These are phyloP conservation scores for Poecilia wingei DNA, from an alignment of 2,797 vertebrate genomes.

Conservation along the genomic window DNA sequence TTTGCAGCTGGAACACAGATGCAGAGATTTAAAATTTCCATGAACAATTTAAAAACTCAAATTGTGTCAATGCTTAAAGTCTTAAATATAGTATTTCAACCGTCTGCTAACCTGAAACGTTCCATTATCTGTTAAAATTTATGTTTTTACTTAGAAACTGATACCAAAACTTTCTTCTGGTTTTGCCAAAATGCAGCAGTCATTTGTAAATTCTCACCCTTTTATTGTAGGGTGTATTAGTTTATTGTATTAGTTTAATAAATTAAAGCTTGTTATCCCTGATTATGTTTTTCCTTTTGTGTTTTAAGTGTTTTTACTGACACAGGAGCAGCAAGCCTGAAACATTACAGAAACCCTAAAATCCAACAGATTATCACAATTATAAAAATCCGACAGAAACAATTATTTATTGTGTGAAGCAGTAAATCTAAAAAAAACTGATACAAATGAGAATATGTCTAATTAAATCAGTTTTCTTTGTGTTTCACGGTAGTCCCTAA, in stretches of 20 bases:
- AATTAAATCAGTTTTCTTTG: constrained; percentile 59
- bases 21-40: neutral
- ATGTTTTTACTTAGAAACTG: neutral
- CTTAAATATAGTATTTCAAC: neutral
- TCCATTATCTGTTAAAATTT: neutral
- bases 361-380: constrained; percentile 1
- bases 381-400: constrained; percentile 54
- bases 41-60: neutral
- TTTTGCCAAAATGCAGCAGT: neutral
- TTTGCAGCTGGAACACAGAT: neutral
- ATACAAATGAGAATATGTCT: constrained; percentile 76
- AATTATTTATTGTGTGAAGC: constrained; percentile 80
- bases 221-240: too few relatives aligned
- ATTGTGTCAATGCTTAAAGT: neutral
- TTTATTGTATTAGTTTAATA: neutral
- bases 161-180: neutral
- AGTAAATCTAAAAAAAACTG: constrained; percentile 76
- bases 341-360: neutral
- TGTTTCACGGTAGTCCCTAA: constrained; percentile 43
- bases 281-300: neutral
- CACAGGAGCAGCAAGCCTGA: neutral
- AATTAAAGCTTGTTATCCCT: neutral
- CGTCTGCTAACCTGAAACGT: neutral
- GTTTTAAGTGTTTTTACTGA: neutral
- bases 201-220: neutral